Evolutionary conservation across 2,113 vertebrate species (phyloP).

Genomic region (Syngnathus scovelli): DNA sequence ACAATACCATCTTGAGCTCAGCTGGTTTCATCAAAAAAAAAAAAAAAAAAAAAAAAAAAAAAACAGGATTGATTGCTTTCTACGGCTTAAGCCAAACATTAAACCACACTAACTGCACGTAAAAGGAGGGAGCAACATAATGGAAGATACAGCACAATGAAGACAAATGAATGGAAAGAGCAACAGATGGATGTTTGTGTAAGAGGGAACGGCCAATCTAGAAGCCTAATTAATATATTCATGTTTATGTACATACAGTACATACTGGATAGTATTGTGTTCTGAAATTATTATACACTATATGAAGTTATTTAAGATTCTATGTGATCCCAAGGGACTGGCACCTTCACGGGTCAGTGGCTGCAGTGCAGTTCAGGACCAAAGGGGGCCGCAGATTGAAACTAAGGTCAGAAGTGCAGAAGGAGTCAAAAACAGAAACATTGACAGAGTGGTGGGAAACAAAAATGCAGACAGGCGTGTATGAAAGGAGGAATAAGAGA

Average conservation of each 20-base stretch:
- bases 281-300: constrained; percentile 52
- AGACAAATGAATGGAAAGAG: constrained; percentile 34
- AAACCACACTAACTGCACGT: constrained; percentile 28
- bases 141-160: constrained; percentile 27
- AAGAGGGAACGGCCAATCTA: constrained; percentile 34
- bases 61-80: constrained; percentile 48
- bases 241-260: constrained; percentile 54
- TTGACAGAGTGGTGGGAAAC: constrained; percentile 23
- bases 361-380: constrained; percentile 49
- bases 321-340: constrained; percentile 60
- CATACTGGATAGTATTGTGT: constrained; percentile 46
- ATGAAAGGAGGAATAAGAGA: constrained; percentile 47
- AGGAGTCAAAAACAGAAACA: constrained; percentile 45
- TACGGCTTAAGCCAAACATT: constrained; percentile 49
- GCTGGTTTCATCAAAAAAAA: constrained; percentile 40
- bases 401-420: constrained; percentile 43
- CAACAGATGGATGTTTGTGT: constrained; percentile 30
- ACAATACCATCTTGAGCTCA: constrained; percentile 43
- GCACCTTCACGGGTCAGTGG: constrained; percentile 43
- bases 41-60: constrained; percentile 10
- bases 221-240: constrained; percentile 29
- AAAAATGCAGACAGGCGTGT: constrained; percentile 44
- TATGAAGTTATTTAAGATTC: constrained; percentile 48
- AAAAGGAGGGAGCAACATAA: constrained; percentile 17
- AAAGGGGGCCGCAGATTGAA: constrained; percentile 34